Conservation (phyloP, 2,113 vertebrate species). For the Oreochromis spilurus region DNA sequence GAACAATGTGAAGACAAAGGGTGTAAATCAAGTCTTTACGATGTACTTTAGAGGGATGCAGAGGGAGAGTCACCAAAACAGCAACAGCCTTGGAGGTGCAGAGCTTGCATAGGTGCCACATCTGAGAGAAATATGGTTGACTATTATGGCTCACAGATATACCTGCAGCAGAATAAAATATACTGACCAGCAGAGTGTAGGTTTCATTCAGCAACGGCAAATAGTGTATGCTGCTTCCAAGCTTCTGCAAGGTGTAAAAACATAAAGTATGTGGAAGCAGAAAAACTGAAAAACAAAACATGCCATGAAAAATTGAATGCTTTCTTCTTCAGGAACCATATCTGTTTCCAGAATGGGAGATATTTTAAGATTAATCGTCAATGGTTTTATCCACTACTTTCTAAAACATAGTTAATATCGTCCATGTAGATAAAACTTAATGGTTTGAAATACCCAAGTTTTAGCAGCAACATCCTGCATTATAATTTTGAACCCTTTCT, state of each 20-base stretch:
- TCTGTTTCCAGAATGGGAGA: rapidly evolving
- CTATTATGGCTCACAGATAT: slow-evolving; percentile 19
- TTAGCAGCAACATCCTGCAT: neutral
- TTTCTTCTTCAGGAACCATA: neutral
- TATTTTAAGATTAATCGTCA: neutral
- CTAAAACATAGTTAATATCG: neutral
- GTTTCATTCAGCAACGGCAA: neutral
- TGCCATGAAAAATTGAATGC: neutral
- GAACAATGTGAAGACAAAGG: neutral
- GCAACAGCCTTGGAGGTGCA: slow-evolving; percentile 20
- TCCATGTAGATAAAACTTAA: neutral
- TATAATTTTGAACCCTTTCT: neutral
- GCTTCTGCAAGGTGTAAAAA: neutral
- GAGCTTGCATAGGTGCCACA: neutral
- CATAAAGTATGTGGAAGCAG: neutral
- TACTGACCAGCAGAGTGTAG: slow-evolving; percentile 5
- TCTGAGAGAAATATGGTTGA: slow-evolving; percentile 32
- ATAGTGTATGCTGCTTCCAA: neutral
- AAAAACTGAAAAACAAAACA: neutral
- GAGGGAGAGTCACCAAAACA: neutral
- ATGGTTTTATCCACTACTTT: neutral
- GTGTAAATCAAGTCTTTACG: slow-evolving; percentile 9
- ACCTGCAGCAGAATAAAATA: slow-evolving; percentile 7
- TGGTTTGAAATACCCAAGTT: neutral
- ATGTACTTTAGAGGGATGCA: neutral